phyloP scores from a whole-genome alignment of 2,888 invertebrate genomes.

The Diogma glabrata region DNA sequence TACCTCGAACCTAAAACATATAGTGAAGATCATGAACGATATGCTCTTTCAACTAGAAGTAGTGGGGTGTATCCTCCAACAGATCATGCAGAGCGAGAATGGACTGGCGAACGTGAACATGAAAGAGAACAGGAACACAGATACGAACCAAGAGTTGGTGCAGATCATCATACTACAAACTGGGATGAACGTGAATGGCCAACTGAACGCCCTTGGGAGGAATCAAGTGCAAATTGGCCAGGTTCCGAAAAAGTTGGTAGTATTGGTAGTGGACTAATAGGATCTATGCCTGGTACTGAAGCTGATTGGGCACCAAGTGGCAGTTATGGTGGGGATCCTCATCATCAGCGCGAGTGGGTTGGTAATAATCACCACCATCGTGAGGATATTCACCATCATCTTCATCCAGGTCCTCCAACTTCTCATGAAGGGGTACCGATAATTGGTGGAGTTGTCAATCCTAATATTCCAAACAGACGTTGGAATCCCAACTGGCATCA shows the following conservation, averaged over 20 bases:
- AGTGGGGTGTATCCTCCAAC: conserved; percentile 9
- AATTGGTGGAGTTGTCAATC: conserved; percentile 18
- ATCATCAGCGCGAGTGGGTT: conserved; percentile 16
- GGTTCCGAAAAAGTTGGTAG: conserved; percentile 15
- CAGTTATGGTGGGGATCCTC: conserved; percentile 17
- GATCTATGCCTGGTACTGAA: conserved; percentile 25
- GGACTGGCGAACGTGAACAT: conserved; percentile 19
- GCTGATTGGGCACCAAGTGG: conserved; percentile 20
- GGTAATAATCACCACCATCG: conserved; percentile 26
- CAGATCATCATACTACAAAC: conserved; percentile 3
- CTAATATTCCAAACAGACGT: background rate
- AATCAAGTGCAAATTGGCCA: conserved; percentile 19
- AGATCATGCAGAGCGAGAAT: conserved; percentile 22
- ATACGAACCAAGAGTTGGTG: conserved; percentile 16
- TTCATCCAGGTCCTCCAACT: conserved; percentile 29
- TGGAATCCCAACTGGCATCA: conserved; percentile 15
- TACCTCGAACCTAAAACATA: conserved; percentile 23
- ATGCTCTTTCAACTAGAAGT: conserved; percentile 17
- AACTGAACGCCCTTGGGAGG: background rate
- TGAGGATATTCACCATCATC: conserved; percentile 34
- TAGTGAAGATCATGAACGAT: background rate
- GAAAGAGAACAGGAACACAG: conserved; percentile 12
- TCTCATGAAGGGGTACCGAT: conserved; percentile 23
- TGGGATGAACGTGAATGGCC: conserved; percentile 1
- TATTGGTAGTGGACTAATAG: conserved; percentile 11